These are phyloP conservation scores for Gambusia holbrooki DNA, from an alignment of 2,113 vertebrate genomes.

Conservation along the genomic window DNA sequence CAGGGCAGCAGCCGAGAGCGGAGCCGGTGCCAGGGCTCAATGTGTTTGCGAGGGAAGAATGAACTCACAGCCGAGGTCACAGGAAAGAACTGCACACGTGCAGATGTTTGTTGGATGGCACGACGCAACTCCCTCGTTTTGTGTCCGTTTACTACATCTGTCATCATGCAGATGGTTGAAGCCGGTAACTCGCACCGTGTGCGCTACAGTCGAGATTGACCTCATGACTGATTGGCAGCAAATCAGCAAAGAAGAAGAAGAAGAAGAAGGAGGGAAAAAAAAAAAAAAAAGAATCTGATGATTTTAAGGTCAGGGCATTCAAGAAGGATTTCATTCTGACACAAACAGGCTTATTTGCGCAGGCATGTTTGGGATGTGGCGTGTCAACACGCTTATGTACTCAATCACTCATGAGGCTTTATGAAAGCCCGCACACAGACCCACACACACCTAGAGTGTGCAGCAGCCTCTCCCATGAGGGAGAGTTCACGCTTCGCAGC, in stretches of 20 bases:
- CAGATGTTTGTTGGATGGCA: constrained; percentile 37
- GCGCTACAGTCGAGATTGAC: not conserved
- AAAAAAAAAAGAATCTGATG: constrained; percentile 19
- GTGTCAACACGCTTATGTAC: constrained; percentile 57
- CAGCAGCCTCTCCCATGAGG: constrained; percentile 26
- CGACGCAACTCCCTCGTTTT: constrained; percentile 10
- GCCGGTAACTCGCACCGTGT: constrained; percentile 3
- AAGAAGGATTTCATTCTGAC: constrained; percentile 38
- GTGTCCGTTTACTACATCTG: constrained; percentile 4
- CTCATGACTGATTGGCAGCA: not conserved
- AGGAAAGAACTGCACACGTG: constrained; percentile 43
- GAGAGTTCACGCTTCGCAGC: constrained; percentile 29
- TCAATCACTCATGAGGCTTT: constrained; percentile 45
- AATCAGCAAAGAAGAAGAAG: constrained; percentile 31
- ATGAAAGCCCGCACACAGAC: constrained; percentile 45
- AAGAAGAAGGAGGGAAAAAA: not conserved
- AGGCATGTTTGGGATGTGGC: constrained; percentile 43
- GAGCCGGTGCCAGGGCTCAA: constrained; percentile 62
- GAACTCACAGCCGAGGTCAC: constrained; percentile 67
- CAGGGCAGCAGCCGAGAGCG: constrained; percentile 58
- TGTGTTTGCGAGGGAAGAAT: constrained; percentile 58
- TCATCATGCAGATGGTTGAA: constrained; percentile 14
- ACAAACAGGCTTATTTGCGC: constrained; percentile 1
- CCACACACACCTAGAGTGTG: constrained; percentile 23
- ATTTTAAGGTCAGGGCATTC: constrained; percentile 20